Conservation (phyloP, 23 tunicate species). For the Styela clava region DNA sequence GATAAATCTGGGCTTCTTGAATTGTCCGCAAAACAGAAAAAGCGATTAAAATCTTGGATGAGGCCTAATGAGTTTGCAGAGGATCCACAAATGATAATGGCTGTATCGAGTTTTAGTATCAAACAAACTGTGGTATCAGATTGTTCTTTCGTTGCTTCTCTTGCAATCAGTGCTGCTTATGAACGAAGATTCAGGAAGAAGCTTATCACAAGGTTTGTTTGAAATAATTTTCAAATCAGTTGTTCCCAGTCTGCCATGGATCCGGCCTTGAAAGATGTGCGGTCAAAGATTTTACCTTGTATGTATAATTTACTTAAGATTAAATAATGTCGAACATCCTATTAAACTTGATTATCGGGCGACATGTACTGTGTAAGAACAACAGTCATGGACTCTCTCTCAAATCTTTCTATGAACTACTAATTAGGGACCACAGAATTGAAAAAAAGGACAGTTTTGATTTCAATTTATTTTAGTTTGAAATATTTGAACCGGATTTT, state of each 20-base stretch:
- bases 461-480: too few species aligned
- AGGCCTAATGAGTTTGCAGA: constrained; percentile 77
- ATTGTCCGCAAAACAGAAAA: constrained; percentile 66
- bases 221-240: too few species aligned
- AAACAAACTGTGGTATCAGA: constrained; percentile 97
- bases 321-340: background rate
- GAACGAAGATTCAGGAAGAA: constrained; percentile 75
- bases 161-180: constrained; percentile 88
- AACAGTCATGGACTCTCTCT: too few species aligned
- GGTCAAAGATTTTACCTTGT: too few species aligned
- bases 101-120: constrained; percentile 72
- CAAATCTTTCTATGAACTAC: too few species aligned
- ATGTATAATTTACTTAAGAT: background rate
- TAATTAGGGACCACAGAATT: too few species aligned
- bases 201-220: constrained; percentile 79
- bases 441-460: too few species aligned
- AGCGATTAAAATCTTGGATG: constrained; percentile 55
- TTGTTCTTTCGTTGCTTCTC: constrained; percentile 91
- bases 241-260: too few species aligned
- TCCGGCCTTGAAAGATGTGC: too few species aligned
- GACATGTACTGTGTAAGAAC: too few species aligned
- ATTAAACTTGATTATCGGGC: too few species aligned
- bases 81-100: constrained; percentile 85
- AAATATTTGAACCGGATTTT: too few species aligned
- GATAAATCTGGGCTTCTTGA: constrained; percentile 82